Evolutionary conservation across 2,888 invertebrate species (phyloP), one percentile per base, ranked within the genome.

Genomic region (Ornithoptera priamus): DNA sequence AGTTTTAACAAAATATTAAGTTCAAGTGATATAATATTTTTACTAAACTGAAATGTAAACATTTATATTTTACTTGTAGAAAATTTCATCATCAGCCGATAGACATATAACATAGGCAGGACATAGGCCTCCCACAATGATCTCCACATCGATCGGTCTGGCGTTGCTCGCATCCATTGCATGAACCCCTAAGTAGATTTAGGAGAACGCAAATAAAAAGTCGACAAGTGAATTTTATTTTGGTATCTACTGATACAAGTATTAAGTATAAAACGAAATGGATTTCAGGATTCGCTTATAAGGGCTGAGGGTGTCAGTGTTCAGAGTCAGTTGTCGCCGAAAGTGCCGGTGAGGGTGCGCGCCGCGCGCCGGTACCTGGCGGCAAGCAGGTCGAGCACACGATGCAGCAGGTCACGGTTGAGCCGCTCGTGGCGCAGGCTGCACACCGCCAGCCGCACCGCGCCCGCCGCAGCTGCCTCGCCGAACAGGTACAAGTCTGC

Each of bases 341-440:
- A 88, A 0, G 88, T 86, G 0, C 83, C 81, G 72, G 85, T 82
- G 62, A 83, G 72, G 0, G 82, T 70, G 0, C 76, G 80, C 17
- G 90, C 90, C 0, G 91, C 81, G 62, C 77, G 82, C 69, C 84
- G 84, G 75, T 88, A 89, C 71, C 89, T 89, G 56, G 82, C 75
- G 0, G 83, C 82, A 18, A 86, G 63, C 0, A 87, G 63, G 73
- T 93, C 92, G 56, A 92, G 68, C 5, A 80, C 70, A 1, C 88
- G 80, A 73, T 82, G 85, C 0, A 80, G 73, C 10, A 91, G 74
- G 75, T 92, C 90, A 12, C 78, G 78, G 76, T 85, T 86, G 50
- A 89, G n/a, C 1, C 75, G 73, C 72, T 79, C 74, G 78, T 84
- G 81, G 15, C 81, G 77, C 68, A 89, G 74, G 72, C 90, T 88